Percentiles rank a stretch among this genome's conserved stretches.
Evolutionary conservation across 2,888 invertebrate genomes (phyloP).

Genomic region (Hipparchia semele): DNA sequence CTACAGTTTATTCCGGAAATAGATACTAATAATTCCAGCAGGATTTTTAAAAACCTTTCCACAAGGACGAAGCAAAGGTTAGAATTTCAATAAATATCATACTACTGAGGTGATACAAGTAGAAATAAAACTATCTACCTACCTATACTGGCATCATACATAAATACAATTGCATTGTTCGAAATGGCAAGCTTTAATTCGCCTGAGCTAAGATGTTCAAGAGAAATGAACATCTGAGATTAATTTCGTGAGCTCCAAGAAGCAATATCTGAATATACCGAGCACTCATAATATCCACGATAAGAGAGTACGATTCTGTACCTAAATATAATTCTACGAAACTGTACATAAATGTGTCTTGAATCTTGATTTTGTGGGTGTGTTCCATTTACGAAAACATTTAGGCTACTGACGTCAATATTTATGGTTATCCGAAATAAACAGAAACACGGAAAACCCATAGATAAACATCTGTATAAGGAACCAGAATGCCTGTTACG

Average conservation of each 20-base stretch:
- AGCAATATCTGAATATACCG: not conserved
- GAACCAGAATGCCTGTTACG: not conserved
- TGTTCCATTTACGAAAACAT: constrained; percentile 3
- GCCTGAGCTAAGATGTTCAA: too few species aligned
- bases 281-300: not conserved
- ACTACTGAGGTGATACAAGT: too few species aligned
- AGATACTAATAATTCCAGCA: too few species aligned
- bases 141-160: too few species aligned
- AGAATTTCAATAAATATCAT: too few species aligned
- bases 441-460: constrained; percentile 1
- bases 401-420: constrained; percentile 17
- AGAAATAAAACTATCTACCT: too few species aligned
- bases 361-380: not conserved
- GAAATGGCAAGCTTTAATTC: too few species aligned
- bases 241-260: not conserved
- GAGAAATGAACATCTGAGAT: not conserved
- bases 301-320: not conserved
- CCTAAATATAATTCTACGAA: not conserved
- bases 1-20: too few species aligned
- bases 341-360: not conserved
- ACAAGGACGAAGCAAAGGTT: too few species aligned
- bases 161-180: too few species aligned
- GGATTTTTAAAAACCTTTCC: too few species aligned
- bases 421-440: constrained; percentile 20
- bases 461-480: constrained; percentile 2